These are phyloP conservation scores for Nebria brevicollis DNA, from an alignment of 2,888 invertebrate genomes.

Conservation along the genomic window DNA sequence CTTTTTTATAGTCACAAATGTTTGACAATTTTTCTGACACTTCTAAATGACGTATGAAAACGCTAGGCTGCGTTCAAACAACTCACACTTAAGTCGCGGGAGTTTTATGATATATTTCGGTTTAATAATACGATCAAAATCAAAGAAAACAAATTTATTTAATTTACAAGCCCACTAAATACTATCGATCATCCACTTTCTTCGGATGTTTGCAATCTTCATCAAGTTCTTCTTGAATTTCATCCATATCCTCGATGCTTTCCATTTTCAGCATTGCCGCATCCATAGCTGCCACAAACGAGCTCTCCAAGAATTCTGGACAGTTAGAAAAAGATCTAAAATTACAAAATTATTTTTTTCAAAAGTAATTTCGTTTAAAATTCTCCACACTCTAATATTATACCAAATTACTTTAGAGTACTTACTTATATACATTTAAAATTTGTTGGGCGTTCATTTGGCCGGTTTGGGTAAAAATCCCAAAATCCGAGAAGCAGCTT, in stretches of 20 bases:
- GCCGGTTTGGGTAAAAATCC: slow-evolving; percentile 78
- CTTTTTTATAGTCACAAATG: slow-evolving; percentile 29
- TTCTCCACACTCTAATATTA: background rate
- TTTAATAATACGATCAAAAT: no score
- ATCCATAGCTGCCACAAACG: slow-evolving; percentile 74
- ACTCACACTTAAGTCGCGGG: background rate
- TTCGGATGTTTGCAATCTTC: no score
- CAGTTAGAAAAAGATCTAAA: slow-evolving; percentile 65
- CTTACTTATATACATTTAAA: slow-evolving; percentile 70
- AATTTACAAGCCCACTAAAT: background rate
- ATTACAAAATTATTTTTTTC: background rate
- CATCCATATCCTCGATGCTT: slow-evolving; percentile 46
- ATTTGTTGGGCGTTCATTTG: slow-evolving; percentile 73
- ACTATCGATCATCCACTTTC: slow-evolving; percentile 13
- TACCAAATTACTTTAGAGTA: background rate
- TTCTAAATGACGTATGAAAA: slow-evolving; percentile 46
- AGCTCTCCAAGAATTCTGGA: slow-evolving; percentile 73
- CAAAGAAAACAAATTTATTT: no score
- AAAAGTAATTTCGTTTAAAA: slow-evolving; percentile 1
- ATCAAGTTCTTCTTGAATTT: slow-evolving; percentile 48
- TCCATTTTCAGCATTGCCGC: slow-evolving; percentile 68
- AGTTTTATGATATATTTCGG: background rate
- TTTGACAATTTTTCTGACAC: slow-evolving; percentile 47
- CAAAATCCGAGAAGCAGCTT: slow-evolving; percentile 66
- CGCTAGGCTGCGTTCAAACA: slow-evolving; percentile 29